phyloP scores from a whole-genome alignment of 2,797 vertebrate species.

The Neopelma chrysocephalum region DNA sequence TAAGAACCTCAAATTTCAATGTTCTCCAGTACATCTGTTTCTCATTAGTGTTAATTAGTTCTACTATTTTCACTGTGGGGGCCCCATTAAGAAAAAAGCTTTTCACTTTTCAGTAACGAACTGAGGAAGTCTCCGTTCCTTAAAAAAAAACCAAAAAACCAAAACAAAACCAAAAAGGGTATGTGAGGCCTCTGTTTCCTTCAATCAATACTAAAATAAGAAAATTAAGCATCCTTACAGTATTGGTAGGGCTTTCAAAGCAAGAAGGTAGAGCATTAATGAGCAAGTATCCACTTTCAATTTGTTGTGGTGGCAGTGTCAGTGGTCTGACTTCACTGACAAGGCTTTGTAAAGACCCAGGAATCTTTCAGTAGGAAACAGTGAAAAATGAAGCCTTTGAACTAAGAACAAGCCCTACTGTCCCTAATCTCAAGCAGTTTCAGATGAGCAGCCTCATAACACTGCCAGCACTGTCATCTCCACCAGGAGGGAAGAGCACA shows the following conservation, averaged over 20 bases:
- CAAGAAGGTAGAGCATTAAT: background rate
- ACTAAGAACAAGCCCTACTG: background rate
- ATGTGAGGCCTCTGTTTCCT: background rate
- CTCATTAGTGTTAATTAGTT: conserved; percentile 45
- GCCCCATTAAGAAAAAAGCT: conserved; percentile 31
- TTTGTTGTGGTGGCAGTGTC: background rate
- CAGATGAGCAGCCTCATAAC: background rate
- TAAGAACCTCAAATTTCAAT: conserved; percentile 7
- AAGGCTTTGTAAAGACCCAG: background rate
- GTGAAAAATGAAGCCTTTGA: background rate
- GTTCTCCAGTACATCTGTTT: conserved; percentile 28
- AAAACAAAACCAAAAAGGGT: background rate
- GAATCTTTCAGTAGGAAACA: background rate
- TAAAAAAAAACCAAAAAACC: background rate
- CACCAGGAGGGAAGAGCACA: background rate
- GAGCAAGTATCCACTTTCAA: background rate
- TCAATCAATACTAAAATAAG: background rate
- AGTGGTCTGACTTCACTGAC: background rate
- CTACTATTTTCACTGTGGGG: conserved; percentile 15
- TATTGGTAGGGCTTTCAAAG: background rate
- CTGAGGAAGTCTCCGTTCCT: background rate
- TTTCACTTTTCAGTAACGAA: conserved; percentile 33
- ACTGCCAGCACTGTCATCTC: background rate
- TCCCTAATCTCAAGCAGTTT: background rate
- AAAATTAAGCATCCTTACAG: background rate